Percentiles rank a stretch among this genome's conserved stretches.
phyloP scores from a whole-genome alignment of 1,140 invertebrate genomes.

The Druon quercuslanigerum region DNA sequence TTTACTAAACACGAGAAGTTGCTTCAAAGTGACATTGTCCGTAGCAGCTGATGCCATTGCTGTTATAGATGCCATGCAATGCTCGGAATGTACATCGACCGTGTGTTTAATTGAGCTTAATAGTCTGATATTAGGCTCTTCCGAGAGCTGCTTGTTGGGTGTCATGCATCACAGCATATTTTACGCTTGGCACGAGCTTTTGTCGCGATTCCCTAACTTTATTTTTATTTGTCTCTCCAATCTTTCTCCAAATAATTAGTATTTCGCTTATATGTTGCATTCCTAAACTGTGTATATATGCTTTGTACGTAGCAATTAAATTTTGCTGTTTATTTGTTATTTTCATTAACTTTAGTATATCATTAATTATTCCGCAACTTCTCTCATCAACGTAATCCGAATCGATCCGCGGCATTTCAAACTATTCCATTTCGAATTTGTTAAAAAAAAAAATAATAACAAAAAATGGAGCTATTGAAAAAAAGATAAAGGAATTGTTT shows the following conservation, averaged over 20 bases:
- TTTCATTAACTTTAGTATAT: too few species aligned
- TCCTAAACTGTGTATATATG: too few species aligned
- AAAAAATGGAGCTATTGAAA: too few species aligned
- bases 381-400: too few species aligned
- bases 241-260: conserved; percentile 28
- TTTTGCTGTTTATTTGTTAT: too few species aligned
- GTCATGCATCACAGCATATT: conserved; percentile 54
- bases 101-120: conserved; percentile 71
- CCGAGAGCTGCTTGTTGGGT: conserved; percentile 57
- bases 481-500: too few species aligned
- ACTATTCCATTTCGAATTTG: too few species aligned
- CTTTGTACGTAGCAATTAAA: too few species aligned
- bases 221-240: conserved; percentile 38
- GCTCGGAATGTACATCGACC: conserved; percentile 66
- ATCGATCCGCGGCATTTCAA: too few species aligned
- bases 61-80: conserved; percentile 47
- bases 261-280: too few species aligned
- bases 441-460: too few species aligned
- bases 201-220: conserved; percentile 47
- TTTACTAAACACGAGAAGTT: background rate
- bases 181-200: conserved; percentile 45
- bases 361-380: too few species aligned
- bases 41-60: conserved; percentile 25
- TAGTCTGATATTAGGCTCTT: conserved; percentile 69
- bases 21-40: conserved; percentile 9